These are phyloP conservation scores for Cygnus atratus DNA, from an alignment of 2,113 vertebrate genomes.

Conservation along the genomic window DNA sequence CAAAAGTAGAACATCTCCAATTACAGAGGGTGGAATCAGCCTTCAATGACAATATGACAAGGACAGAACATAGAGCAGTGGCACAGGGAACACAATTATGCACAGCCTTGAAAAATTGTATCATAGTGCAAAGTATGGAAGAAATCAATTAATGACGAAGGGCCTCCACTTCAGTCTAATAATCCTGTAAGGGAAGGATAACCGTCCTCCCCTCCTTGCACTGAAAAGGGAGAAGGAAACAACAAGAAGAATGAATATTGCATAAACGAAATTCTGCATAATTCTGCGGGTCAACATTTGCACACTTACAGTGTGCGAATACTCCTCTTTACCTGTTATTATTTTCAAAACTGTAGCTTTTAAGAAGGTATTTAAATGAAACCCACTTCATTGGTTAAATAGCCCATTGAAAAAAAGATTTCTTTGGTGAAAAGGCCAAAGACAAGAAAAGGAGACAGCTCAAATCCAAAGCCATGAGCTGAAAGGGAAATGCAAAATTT, in stretches of 20 bases:
- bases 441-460: slow-evolving; percentile 32
- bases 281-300: slow-evolving; percentile 65
- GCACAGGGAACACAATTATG: slow-evolving; percentile 85
- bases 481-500: slow-evolving; percentile 75
- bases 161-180: slow-evolving; percentile 79
- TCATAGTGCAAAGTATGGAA: slow-evolving; percentile 82
- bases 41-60: slow-evolving; percentile 88
- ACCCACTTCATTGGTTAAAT: slow-evolving; percentile 62
- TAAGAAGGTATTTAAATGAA: slow-evolving; percentile 68
- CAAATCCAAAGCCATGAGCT: slow-evolving; percentile 37
- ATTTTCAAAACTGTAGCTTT: not conserved
- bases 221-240: slow-evolving; percentile 29
- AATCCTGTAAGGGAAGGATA: slow-evolving; percentile 71
- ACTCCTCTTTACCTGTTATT: slow-evolving; percentile 13
- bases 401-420: not conserved
- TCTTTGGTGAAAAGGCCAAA: slow-evolving; percentile 64
- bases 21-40: slow-evolving; percentile 87
- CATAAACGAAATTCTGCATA: slow-evolving; percentile 64
- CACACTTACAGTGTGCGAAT: slow-evolving; percentile 40
- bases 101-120: slow-evolving; percentile 88
- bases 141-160: slow-evolving; percentile 85
- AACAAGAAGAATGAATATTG: slow-evolving; percentile 61
- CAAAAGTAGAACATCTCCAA: slow-evolving; percentile 90
- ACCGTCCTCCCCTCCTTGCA: not conserved
- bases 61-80: slow-evolving; percentile 80